Evolutionary conservation across 92 coral and sea anemone species (phyloP).

Genomic region (Plumapathes pennacea): DNA sequence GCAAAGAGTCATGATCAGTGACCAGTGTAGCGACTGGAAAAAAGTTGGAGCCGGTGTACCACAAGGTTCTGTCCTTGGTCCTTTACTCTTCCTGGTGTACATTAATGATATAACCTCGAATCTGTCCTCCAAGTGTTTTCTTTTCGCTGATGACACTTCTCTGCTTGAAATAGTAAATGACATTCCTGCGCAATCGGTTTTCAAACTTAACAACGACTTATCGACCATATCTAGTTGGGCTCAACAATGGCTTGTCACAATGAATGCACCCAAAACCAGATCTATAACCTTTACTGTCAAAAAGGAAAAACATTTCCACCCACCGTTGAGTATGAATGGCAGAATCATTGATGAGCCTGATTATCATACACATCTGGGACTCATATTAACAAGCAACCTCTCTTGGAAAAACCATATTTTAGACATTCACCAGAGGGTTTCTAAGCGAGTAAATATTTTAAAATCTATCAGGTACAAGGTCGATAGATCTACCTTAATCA

Average conservation of each 20-base stretch:
- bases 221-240: constrained; percentile 14
- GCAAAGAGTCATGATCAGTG: constrained; percentile 35
- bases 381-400: constrained; percentile 1
- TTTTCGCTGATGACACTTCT: constrained; percentile 30
- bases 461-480: too few species aligned
- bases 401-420: too few species aligned
- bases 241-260: constrained; percentile 16
- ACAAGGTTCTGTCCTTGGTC: constrained; percentile 41
- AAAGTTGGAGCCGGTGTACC: constrained; percentile 32
- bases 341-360: too few species aligned
- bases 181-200: constrained; percentile 1
- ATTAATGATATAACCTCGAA: constrained; percentile 24
- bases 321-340: not conserved
- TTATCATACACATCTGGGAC: constrained; percentile 9
- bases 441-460: too few species aligned
- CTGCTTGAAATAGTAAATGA: constrained; percentile 23
- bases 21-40: constrained; percentile 17
- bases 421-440: too few species aligned
- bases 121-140: constrained; percentile 2
- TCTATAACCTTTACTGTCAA: not conserved
- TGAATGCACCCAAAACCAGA: constrained; percentile 21
- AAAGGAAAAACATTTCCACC: not conserved
- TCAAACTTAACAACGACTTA: constrained; percentile 21
- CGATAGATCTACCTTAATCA: too few species aligned
- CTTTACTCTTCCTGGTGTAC: constrained; percentile 23